These are phyloP conservation scores for Zeugodacus cucurbitae DNA, from an alignment of 1,140 invertebrate genomes.

Conservation along the genomic window DNA sequence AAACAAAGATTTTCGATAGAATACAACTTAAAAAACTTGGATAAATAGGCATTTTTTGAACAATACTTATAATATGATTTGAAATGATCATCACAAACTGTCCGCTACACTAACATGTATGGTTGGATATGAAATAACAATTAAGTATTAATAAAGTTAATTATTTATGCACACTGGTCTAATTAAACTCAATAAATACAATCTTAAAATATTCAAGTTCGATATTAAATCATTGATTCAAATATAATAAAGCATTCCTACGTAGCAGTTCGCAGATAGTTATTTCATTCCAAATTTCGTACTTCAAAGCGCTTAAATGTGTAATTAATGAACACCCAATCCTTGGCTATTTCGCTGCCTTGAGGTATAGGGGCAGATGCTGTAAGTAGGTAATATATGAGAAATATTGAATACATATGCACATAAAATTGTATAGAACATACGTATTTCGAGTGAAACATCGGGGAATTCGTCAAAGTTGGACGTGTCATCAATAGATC, in stretches of 20 bases:
- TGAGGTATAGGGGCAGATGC: constrained; percentile 84
- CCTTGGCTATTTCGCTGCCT: constrained; percentile 89
- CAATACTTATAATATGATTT: constrained; percentile 9
- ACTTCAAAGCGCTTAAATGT: constrained; percentile 99
- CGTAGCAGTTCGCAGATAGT: not conserved
- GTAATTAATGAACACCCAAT: constrained; percentile 99
- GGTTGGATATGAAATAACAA: not conserved
- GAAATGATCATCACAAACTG: not conserved
- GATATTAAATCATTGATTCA: constrained; percentile 14
- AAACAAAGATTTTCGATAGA: not conserved
- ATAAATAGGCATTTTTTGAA: not conserved
- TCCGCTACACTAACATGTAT: not conserved
- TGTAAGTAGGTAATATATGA: constrained; percentile 66
- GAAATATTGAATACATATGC: not conserved
- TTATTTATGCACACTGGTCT: constrained; percentile 9
- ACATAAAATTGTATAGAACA: constrained; percentile 67
- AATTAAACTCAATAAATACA: constrained; percentile 32
- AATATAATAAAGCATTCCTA: not conserved
- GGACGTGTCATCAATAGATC: constrained; percentile 96
- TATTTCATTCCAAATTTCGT: constrained; percentile 61
- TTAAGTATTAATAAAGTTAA: constrained; percentile 11
- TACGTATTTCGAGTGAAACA: constrained; percentile 98
- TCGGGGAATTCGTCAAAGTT: constrained; percentile 99
- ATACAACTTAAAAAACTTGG: not conserved
- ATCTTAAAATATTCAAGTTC: not conserved